phyloP scores from a whole-genome alignment of 2,113 vertebrate genomes.

The Pachyramphus minor region DNA sequence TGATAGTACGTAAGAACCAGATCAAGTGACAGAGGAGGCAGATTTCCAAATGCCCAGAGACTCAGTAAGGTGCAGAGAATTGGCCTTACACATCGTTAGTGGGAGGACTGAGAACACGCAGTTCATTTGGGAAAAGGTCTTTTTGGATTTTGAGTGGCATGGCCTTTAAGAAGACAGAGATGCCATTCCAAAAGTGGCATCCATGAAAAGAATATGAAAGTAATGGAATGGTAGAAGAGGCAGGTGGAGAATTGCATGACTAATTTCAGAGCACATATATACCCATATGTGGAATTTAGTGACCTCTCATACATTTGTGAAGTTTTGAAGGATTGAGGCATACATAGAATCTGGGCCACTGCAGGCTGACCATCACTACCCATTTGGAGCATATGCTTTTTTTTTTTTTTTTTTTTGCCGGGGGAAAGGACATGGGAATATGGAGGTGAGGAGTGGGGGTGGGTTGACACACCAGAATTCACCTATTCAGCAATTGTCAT shows the following conservation, averaged over 20 bases:
- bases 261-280: not conserved
- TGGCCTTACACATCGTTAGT: fast-evolving
- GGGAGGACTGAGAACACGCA: not conserved
- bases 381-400: not conserved
- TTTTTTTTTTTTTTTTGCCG: not conserved
- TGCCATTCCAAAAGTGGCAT: not conserved
- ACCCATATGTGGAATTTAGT: not conserved
- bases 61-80: not conserved
- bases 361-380: not conserved
- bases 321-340: not conserved
- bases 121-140: not conserved
- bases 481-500: not conserved
- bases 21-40: not conserved
- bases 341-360: not conserved
- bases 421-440: fast-evolving
- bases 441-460: fast-evolving
- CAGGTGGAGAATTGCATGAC: not conserved
- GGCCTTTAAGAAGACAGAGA: not conserved
- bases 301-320: not conserved
- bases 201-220: not conserved
- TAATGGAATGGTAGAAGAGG: not conserved
- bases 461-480: not conserved
- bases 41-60: not conserved
- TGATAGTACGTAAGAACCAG: not conserved
- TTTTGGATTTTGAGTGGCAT: not conserved